phyloP scores from a whole-genome alignment of 2,113 vertebrate species.

The Acrocephalus arundinaceus region DNA sequence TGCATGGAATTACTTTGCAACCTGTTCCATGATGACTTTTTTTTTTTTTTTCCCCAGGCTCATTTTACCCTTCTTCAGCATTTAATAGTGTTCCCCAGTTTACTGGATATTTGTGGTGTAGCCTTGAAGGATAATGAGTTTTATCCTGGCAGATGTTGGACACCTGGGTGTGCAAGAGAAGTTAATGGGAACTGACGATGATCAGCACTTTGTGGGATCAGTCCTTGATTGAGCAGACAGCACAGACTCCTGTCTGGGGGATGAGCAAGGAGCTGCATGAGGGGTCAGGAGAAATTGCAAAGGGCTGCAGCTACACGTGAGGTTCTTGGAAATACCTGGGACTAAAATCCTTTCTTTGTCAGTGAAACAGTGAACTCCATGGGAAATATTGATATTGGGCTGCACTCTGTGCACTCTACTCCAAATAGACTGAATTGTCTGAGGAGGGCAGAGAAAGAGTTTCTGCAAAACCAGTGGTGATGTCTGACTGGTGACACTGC shows the following conservation, averaged over 20 bases:
- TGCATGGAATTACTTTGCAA: conserved; percentile 21
- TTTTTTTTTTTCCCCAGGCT: background rate
- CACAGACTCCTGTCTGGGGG: background rate
- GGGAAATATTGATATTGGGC: background rate
- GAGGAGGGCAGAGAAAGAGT: background rate
- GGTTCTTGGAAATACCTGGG: background rate
- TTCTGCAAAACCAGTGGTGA: background rate
- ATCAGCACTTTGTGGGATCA: background rate
- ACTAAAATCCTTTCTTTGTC: background rate
- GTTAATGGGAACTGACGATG: conserved; percentile 9
- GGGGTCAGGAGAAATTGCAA: background rate
- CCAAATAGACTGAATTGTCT: background rate
- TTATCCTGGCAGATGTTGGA: background rate
- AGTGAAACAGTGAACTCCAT: background rate
- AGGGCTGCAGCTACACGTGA: background rate
- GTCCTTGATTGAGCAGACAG: background rate
- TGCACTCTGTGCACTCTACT: background rate
- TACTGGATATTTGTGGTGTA: conserved; percentile 14
- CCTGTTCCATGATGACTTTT: background rate
- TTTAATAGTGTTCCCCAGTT: background rate
- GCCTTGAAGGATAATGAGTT: conserved; percentile 19
- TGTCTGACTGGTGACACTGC: background rate
- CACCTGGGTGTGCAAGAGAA: background rate
- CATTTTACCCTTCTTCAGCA: background rate
- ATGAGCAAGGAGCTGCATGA: background rate